These are phyloP conservation scores for Podarcis raffonei DNA, from an alignment of 2,113 vertebrate species.

Conservation along the genomic window DNA sequence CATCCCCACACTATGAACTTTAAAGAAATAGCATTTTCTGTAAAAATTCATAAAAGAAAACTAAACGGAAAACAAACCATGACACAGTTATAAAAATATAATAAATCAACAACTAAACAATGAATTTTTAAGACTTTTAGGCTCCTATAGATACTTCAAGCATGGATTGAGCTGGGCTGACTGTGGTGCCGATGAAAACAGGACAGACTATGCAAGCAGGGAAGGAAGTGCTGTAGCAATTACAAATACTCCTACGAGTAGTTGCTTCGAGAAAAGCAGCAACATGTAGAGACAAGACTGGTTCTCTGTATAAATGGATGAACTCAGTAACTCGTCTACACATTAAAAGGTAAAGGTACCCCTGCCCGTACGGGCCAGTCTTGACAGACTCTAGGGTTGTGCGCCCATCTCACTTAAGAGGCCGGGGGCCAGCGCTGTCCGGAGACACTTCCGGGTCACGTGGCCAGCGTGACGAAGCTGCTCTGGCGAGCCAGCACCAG, in stretches of 20 bases:
- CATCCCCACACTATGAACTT: not conserved
- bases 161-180: conserved; percentile 54
- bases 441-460: too few relatives aligned
- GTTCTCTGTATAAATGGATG: conserved; percentile 58
- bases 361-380: too few relatives aligned
- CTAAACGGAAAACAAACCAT: not conserved
- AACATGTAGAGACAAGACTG: conserved; percentile 63
- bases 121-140: conserved; percentile 39
- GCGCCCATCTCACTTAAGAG: too few relatives aligned
- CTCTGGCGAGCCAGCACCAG: too few relatives aligned
- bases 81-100: not conserved
- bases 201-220: conserved; percentile 54
- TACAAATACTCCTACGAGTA: conserved; percentile 46
- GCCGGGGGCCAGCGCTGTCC: too few relatives aligned
- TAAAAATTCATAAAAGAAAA: conserved; percentile 8
- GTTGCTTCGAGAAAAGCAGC: conserved; percentile 50
- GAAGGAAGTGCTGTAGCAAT: conserved; percentile 50
- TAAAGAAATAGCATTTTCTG: not conserved
- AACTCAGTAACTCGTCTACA: conserved; percentile 60
- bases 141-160: conserved; percentile 44
- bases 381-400: too few relatives aligned
- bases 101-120: conserved; percentile 34
- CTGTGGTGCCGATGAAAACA: conserved; percentile 50
- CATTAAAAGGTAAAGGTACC: too few relatives aligned
- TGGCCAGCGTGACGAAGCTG: too few relatives aligned